Evolutionary conservation across 1,140 invertebrate genomes (phyloP), one percentile per base, ranked within the genome.

Genomic region (Oryzaephilus surinamensis): DNA sequence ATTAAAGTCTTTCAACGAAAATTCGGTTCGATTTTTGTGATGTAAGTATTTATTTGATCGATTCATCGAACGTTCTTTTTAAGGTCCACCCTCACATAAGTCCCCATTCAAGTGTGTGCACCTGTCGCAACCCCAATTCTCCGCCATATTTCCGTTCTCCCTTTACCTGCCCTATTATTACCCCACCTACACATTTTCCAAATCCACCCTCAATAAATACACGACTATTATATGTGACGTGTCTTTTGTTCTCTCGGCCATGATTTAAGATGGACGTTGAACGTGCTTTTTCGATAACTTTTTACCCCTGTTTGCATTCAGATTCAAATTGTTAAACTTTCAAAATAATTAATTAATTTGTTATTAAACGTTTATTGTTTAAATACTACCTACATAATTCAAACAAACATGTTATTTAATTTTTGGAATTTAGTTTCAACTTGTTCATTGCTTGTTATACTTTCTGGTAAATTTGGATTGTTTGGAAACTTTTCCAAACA

Each of bases 251-350:
- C 41, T 46, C 43, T n/a, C 39, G 38, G 14, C 36, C 31, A 41
- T 43, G 33, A 45, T 46, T 46, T 46, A 45, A 49, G 40, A 49
- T 46, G 47, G n/a, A 36, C 12, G 26, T 24, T 6, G 40, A 33
- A 51, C 49, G 49, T 51, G 49, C 45, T 37, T 47, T 51, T 51
- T 51, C 49, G 43, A 51, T 51, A 51, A 51, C 36, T 46, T 44
- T 32, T 43, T 42, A 45, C 39, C 42, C 45, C 48, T 36, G 37
- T 31, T 31, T 33, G 18, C 32, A 24, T 51, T 45, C 48, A 45
- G 49, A 48, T 48, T 51, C 48, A 45, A 43, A 45, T 32, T 32
- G 39, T 42, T 45, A 41, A 40, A 51, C 27, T 48, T 46, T 41
- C 47, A 42, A 51, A 48, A 48, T 37, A 38, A 23, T 40, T 14